Evolutionary conservation across 30 jellyfish, hydroid and myxozoan genomes (phyloP).

Genomic region (Hydractinia echinata): DNA sequence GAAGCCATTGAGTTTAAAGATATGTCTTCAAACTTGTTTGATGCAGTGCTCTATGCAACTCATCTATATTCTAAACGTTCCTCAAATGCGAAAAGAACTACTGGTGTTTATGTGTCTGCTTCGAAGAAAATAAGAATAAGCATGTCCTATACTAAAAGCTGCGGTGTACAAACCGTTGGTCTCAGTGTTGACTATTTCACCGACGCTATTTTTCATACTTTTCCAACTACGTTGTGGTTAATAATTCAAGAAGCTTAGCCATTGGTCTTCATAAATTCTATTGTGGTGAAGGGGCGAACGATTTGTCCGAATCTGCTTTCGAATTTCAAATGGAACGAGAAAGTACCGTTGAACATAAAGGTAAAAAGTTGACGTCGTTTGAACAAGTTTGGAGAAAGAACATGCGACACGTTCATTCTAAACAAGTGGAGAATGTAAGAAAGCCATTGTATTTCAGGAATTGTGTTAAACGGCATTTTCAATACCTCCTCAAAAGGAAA

Average conservation of each 20-base stretch:
- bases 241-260: background rate
- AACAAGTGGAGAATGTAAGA: conserved; percentile 1
- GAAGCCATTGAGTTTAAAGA: too few relatives aligned
- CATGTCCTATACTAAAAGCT: background rate
- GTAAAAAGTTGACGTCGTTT: background rate
- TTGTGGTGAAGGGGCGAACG: background rate
- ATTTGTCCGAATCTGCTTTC: background rate
- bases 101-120: conserved; percentile 16
- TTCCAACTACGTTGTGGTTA: conserved; percentile 8
- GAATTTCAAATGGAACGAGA: background rate
- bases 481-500: too few relatives aligned
- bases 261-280: background rate
- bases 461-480: too few relatives aligned
- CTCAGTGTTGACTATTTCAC: conserved; percentile 4
- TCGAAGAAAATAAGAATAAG: background rate
- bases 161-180: conserved; percentile 11
- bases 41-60: too few relatives aligned
- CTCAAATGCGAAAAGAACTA: background rate
- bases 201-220: conserved; percentile 12
- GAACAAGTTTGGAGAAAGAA: background rate
- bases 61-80: background rate
- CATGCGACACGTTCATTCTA: background rate
- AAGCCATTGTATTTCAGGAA: background rate
- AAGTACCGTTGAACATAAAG: background rate
- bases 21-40: too few relatives aligned